Evolutionary conservation across 2,888 invertebrate species (phyloP).

Genomic region (Himalopsyche anomala): DNA sequence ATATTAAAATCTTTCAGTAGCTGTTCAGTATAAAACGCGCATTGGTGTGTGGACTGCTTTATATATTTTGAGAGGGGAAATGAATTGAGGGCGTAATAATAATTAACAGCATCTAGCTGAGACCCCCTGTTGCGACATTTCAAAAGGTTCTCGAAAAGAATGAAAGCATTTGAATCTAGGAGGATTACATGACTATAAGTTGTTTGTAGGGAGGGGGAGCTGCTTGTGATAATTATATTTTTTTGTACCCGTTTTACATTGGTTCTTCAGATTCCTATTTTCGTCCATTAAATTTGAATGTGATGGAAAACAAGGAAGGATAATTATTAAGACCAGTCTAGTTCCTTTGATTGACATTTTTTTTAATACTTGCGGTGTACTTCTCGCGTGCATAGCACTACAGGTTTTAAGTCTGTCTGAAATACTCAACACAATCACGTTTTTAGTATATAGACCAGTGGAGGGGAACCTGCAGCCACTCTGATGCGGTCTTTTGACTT

Average conservation of each 20-base stretch:
- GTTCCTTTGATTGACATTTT: too few relatives aligned
- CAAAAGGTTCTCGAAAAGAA: constrained; percentile 11
- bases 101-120: constrained; percentile 27
- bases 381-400: too few relatives aligned
- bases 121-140: constrained; percentile 17
- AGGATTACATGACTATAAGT: constrained; percentile 20
- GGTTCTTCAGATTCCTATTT: background rate
- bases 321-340: too few relatives aligned
- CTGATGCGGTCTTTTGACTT: too few relatives aligned
- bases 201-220: constrained; percentile 12
- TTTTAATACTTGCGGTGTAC: too few relatives aligned
- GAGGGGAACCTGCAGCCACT: too few relatives aligned
- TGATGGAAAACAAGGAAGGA: too few relatives aligned
- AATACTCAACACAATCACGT: too few relatives aligned
- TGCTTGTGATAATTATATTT: background rate
- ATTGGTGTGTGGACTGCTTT: background rate
- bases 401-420: too few relatives aligned
- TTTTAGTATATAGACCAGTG: too few relatives aligned
- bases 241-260: background rate
- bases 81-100: background rate
- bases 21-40: background rate
- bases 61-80: background rate
- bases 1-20: too few relatives aligned
- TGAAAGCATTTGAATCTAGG: constrained; percentile 32
- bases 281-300: too few relatives aligned